Evolutionary conservation across 2,797 vertebrate species (phyloP), one percentile per base, ranked within the genome.

Genomic region (Enteromius treurensis): DNA sequence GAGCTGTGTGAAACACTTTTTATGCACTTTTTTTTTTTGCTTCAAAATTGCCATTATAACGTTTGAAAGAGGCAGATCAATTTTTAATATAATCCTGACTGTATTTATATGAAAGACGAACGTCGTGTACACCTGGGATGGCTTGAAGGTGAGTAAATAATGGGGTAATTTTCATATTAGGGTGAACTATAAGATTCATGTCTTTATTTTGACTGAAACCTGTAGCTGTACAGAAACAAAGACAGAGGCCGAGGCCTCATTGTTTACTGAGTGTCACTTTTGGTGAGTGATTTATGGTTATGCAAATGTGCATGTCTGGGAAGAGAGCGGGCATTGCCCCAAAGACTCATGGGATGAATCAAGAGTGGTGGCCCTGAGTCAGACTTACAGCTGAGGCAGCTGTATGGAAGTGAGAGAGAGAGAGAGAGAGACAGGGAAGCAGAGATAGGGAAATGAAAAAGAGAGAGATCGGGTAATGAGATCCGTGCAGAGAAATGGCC

Each of bases 351-450:
- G 87, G 90, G 80, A 69, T 85, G 83, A 86, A 82, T 79, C 78
- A 87, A 89, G 86, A 86, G 73, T 84, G 83, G 83, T 89, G 91
- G 88, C 90, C 88, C 90, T 90, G 89, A 92, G 90, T 93, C 88
- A 91, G 89, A 85, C 86, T 87, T 84, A 92, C 85, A 91, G 93
- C 93, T 94, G 94, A 94, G 91, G 91, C 91, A 91, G 89, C 91
- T 90, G 86, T 84, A 74, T 89, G 90, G 87, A 53, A 55, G 77
- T n/a, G 51, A 45, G 29, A 19, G 68, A 78, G 23, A 34, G 68
- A 78, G 71, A 60, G 26, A 37, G 71, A 58, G 47, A 60, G 32
- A 68, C 14, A 49, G 40, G 5, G 5, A 68, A 58, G 23, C 19
- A 53, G 51, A 79, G 70, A 60, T 51, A 81, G 45, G 26, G 55